Evolutionary conservation across 2,888 invertebrate species (phyloP).

Genomic region (Myopa testacea): DNA sequence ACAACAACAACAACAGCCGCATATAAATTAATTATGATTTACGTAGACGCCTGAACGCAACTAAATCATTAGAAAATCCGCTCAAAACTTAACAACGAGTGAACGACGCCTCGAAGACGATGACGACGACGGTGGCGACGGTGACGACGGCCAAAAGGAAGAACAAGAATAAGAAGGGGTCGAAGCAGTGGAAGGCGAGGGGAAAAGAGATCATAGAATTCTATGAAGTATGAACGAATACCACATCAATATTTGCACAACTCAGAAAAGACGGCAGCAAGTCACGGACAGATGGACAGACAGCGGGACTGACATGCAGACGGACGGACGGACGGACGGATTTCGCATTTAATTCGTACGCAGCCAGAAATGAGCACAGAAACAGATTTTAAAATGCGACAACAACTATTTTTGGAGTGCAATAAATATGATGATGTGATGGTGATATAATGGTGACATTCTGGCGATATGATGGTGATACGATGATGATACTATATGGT

Average conservation of each 20-base stretch:
- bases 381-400: slow-evolving; percentile 11
- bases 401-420: slow-evolving; percentile 16
- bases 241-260: slow-evolving; percentile 22
- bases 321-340: slow-evolving; percentile 16
- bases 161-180: background rate
- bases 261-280: background rate
- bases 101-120: slow-evolving; percentile 3
- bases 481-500: too few species aligned
- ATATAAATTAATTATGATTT: slow-evolving; percentile 53
- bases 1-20: background rate
- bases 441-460: too few species aligned
- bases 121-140: slow-evolving; percentile 2
- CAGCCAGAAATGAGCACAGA: slow-evolving; percentile 18
- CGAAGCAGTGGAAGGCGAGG: background rate
- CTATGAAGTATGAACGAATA: slow-evolving; percentile 30
- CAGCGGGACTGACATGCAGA: background rate
- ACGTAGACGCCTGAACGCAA: slow-evolving; percentile 57
- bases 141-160: background rate
- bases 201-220: slow-evolving; percentile 26
- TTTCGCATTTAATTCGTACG: slow-evolving; percentile 37
- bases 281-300: background rate
- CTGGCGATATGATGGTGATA: too few species aligned
- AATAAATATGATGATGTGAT: background rate
- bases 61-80: slow-evolving; percentile 58
- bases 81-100: slow-evolving; percentile 23